Base-by-base conservation (phyloP, 2,797 vertebrate species). In the Moxostoma hubbsi region DNA sequence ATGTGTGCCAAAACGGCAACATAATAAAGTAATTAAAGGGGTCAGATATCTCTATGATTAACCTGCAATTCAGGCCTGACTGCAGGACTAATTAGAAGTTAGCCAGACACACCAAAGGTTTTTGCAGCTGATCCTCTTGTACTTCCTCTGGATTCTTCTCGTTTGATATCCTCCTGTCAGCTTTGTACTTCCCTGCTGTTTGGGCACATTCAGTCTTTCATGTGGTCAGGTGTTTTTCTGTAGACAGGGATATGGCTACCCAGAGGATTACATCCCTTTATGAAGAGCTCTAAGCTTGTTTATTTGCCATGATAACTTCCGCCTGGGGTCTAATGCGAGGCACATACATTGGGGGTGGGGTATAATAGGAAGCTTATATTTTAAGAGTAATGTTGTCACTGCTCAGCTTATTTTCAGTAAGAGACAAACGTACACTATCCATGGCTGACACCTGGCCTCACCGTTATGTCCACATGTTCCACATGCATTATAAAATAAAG, bases 1-100 rank as follows among this genome's bases (percentile, higher is more conserved):
- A 53, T 77, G 75, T 55, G 75, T 66, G 64, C 73, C 76, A 57
- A 80, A 80, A 87, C 86, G 80, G 86, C 89, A 86, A 83, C 84
- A 92, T 92, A 87, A 90, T 92, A 89, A 90, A 91, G 90, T 93
- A 92, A 94, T 94, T 92, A 93, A 89, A 93, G 92, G 89, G 89
- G 90, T 92, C 88, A 89, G 88, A 87, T 89, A 87, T 86, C 90
- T 91, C 88, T 91, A 86, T 91, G 87, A 87, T 88, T 87, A 87
- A 85, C 86, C 89, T 83, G 85, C 92, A 88, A 92, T 90, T 83
- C 91, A 91, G 87, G 81, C 82, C 79, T 80, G 81, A 82, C 85
- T 83, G 47, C 71, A 81, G 83, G 82, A 90, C 86, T 94, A 94
- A 94, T 94, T 93, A 94, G 88, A 92, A 89, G 92, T 89, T 92